A percentile compares a stretch with the other conserved stretches of the same genome.
Evolutionary conservation across 2,888 invertebrate genomes (phyloP).

Genomic region (Melangyna quadrimaculata): DNA sequence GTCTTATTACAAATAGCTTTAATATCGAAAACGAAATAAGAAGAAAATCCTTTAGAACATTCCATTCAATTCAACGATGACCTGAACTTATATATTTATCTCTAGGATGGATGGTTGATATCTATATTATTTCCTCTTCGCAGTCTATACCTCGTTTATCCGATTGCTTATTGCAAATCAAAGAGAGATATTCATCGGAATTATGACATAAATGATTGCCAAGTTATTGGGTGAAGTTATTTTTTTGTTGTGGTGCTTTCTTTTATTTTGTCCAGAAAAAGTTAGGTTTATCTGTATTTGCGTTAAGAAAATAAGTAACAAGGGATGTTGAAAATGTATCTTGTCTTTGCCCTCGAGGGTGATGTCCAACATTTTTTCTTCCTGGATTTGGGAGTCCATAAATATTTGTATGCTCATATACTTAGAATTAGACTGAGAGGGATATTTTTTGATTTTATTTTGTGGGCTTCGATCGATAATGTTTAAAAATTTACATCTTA

Average conservation of each 20-base stretch:
- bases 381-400: not conserved
- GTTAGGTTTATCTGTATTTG: slow-evolving; percentile 38
- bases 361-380: slow-evolving; percentile 10
- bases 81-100: slow-evolving; percentile 9
- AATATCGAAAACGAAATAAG: not conserved
- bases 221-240: slow-evolving; percentile 40
- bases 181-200: slow-evolving; percentile 52
- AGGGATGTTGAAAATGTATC: slow-evolving; percentile 43
- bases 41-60: slow-evolving; percentile 4
- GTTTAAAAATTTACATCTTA: slow-evolving; percentile 17
- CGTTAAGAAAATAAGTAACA: slow-evolving; percentile 7
- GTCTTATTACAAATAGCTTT: slow-evolving; percentile 20
- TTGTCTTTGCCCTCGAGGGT: slow-evolving; percentile 9
- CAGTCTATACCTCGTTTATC: slow-evolving; percentile 37
- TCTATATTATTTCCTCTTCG: slow-evolving; percentile 20
- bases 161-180: slow-evolving; percentile 54
- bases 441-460: not conserved
- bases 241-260: not conserved
- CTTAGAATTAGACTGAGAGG: not conserved
- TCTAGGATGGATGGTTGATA: slow-evolving; percentile 18
- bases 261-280: not conserved
- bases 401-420: slow-evolving; percentile 3
- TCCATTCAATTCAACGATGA: not conserved
- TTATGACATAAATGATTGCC: slow-evolving; percentile 61
- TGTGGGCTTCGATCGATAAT: not conserved